These are phyloP conservation scores for Chaetops frenatus DNA, from an alignment of 2,113 vertebrate species.

Conservation along the genomic window DNA sequence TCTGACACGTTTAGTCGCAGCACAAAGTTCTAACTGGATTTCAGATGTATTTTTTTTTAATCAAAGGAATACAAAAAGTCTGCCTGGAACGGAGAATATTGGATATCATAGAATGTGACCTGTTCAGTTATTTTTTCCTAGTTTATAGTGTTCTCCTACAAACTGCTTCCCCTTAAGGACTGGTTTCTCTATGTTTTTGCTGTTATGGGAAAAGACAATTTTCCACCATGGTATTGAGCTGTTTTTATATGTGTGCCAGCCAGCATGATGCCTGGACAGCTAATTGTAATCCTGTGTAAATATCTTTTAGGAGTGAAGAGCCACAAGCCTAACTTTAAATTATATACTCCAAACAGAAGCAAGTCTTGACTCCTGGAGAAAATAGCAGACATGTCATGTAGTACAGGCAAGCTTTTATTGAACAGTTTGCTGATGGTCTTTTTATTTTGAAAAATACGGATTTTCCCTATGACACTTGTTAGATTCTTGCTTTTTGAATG, in stretches of 20 bases:
- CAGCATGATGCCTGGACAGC: not conserved
- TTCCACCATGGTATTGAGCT: not conserved
- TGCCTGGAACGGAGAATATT: not conserved
- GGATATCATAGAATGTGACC: not conserved
- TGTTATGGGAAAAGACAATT: not conserved
- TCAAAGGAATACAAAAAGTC: not conserved
- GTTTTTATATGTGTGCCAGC: not conserved
- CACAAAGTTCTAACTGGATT: constrained; percentile 82
- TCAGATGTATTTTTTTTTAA: not conserved
- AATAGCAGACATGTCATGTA: not conserved
- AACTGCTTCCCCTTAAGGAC: not conserved
- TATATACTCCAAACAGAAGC: not conserved
- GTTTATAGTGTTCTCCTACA: not conserved
- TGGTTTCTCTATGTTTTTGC: not conserved
- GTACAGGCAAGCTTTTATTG: not conserved
- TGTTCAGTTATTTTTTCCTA: not conserved
- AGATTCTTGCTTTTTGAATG: not conserved
- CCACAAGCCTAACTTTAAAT: not conserved
- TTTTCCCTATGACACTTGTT: not conserved
- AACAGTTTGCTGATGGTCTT: not conserved
- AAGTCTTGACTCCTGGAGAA: not conserved
- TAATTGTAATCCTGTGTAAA: constrained; percentile 6
- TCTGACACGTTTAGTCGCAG: constrained; percentile 88
- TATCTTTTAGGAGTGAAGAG: not conserved
- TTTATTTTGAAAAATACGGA: not conserved